Evolutionary conservation across 2,888 invertebrate species (phyloP), one percentile per base, ranked within the genome.

Genomic region (Exephanes ischioxanthus): DNA sequence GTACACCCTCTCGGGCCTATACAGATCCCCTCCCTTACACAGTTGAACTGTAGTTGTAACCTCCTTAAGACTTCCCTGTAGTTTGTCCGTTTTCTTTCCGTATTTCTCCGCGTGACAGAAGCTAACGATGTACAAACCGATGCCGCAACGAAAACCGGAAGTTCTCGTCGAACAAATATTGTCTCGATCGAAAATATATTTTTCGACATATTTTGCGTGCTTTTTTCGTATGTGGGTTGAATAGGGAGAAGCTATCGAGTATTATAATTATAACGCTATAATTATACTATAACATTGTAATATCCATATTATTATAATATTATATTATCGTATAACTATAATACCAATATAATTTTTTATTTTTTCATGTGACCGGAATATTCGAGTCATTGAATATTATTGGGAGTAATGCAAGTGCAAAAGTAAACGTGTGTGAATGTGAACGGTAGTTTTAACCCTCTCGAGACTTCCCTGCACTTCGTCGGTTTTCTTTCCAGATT

Each of bases 111-210:
- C 55, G 22, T 5, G 19, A 22, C 55, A 55, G 22, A 22, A 22
- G 9, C 22, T 19, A 19, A 55, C 55, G 55, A 55, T 55, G 22
- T 22, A 55, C 55, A 55, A 55, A 19, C 0, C 55, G 55, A 55
- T 55, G 55, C 55, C 55, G 55, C 26, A 55, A 55, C 22, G 9
- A 26, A 73, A 73, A 73, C 73, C 73, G 73, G 73, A 73, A 73
- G 30, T 22, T 48, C 2, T n/a, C 45, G 48, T 48, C 58, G 6
- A 16, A 58, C 22, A 30, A 30, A 30, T 0, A 26, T 30, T 30
- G 0, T 30, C 3, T 30, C 30, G 30, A 30, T 30, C 30, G 30
- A 30, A 30, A 30, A 30, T 30, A 30, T 4, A 30, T 30, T 30
- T 30, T 0, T 30, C 30, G 30, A 30, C 2, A 4, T 30, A 30